Base-by-base conservation (phyloP, 2,888 invertebrate species). In the Ophraella communa region DNA sequence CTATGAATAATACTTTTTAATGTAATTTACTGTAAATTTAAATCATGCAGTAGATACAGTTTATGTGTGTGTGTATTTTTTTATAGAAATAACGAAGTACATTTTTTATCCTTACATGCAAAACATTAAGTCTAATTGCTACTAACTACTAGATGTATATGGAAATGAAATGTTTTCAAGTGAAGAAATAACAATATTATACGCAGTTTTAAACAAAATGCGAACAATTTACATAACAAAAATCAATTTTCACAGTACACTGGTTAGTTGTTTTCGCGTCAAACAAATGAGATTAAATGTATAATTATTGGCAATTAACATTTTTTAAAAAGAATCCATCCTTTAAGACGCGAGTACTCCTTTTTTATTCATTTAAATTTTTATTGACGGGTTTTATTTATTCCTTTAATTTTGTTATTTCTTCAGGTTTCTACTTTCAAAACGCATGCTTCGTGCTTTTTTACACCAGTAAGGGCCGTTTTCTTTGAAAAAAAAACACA, bases 401-500 rank as follows among this genome's bases (percentile, higher is more conserved):
- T 35, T 35, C 11, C 1, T 14, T 14, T 27, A 68, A 68, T 65
- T 66, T 70, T 73, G 72, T 70, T 71, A 71, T 71, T 73, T 71
- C 71, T 70, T 73, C 71, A 64, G 62, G 55, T 56, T 54, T 44
- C 42, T 64, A 56, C 56, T 75, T 71, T 71, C 69, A 69, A 71
- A 76, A 76, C 87, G 88, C 88, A 88, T 88, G 88, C 88, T 88
- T 88, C 88, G 87, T 87, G 88, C 88, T 87, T 85, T 83, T 82
- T 80, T 80, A 66, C 64, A 64, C 62, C 62, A 55, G 42, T 72
- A 75, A 80, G 80, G 81, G 80, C 77, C 80, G 80, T 79, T 80
- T 79, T 74, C 73, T 55, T 53, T 30, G 18, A 49, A 24, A 67
- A n/a, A 74, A 76, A 77, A 77, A 75, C 76, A 77, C 76, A 77